phyloP scores from a whole-genome alignment of 2,888 invertebrate species.

The Hecatera dysodea region DNA sequence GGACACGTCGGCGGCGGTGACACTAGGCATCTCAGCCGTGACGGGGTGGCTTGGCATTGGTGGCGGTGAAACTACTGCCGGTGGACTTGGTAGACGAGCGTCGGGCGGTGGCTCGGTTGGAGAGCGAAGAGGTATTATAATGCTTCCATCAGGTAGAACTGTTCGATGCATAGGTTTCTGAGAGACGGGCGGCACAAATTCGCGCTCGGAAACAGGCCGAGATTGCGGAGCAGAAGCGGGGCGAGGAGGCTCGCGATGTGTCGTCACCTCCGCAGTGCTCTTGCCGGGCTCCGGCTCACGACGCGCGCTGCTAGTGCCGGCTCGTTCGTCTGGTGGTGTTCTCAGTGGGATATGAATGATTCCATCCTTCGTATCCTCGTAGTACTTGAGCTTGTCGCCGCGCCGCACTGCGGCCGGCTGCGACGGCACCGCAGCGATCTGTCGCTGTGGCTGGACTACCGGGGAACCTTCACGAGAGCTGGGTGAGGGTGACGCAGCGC shows the following conservation, averaged over 20 bases:
- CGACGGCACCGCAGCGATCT: conserved; percentile 68
- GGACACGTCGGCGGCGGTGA: background rate
- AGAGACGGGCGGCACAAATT: conserved; percentile 77
- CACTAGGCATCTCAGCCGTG: conserved; percentile 21
- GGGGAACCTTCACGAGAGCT: conserved; percentile 82
- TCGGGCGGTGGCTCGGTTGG: conserved; percentile 81
- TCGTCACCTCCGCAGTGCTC: conserved; percentile 35
- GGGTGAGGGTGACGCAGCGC: conserved; percentile 80
- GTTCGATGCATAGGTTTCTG: conserved; percentile 80
- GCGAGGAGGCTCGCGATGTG: conserved; percentile 68
- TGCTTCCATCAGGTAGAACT: conserved; percentile 90
- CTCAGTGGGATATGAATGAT: conserved; percentile 94
- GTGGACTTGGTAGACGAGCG: conserved; percentile 54
- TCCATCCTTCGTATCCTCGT: conserved; percentile 92
- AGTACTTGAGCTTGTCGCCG: conserved; percentile 88
- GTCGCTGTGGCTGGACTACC: conserved; percentile 73
- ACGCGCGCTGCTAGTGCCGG: conserved; percentile 68
- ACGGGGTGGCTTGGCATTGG: conserved; percentile 3
- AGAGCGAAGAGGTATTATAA: conserved; percentile 89
- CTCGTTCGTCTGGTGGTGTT: conserved; percentile 93
- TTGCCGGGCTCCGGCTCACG: conserved; percentile 61
- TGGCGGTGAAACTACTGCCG: conserved; percentile 2
- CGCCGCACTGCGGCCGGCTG: conserved; percentile 62
- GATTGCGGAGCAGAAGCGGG: conserved; percentile 70
- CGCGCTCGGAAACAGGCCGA: conserved; percentile 74